Conservation (phyloP, 1,140 invertebrate species). For the Drosophila malerkotliana region DNA sequence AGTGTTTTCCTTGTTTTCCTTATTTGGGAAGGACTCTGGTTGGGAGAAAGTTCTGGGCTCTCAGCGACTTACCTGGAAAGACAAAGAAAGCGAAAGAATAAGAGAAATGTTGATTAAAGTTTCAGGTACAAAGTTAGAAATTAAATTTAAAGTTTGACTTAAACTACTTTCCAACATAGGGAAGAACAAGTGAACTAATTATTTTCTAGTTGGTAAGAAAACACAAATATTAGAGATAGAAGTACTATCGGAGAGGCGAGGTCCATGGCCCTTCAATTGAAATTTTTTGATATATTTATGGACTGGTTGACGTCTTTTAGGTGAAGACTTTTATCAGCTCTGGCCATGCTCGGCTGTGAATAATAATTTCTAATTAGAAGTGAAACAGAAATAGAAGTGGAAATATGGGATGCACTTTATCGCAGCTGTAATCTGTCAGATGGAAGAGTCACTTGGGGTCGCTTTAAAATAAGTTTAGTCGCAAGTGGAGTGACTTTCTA, state of each 20-base stretch:
- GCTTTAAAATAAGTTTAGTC: conserved; percentile 29
- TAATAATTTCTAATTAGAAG: conserved; percentile 67
- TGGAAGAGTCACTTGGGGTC: conserved; percentile 34
- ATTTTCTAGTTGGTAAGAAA: not conserved
- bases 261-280: conserved; percentile 39
- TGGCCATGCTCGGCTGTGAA: conserved; percentile 33
- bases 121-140: conserved; percentile 51
- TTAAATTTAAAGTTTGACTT: conserved; percentile 63
- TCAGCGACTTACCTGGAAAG: conserved; percentile 64
- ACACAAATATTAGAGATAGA: no score
- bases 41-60: conserved; percentile 49
- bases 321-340: conserved; percentile 58
- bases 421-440: conserved; percentile 80
- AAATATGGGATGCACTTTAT: conserved; percentile 51
- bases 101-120: conserved; percentile 49
- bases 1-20: conserved; percentile 50
- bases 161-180: not conserved
- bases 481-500: conserved; percentile 48
- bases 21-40: conserved; percentile 21
- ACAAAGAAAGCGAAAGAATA: conserved; percentile 38
- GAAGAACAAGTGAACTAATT: conserved; percentile 3
- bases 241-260: conserved; percentile 41
- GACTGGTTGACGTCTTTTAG: conserved; percentile 26
- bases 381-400: conserved; percentile 45
- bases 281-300: conserved; percentile 73